Conservation (phyloP, 2,797 vertebrate species). For the Cercopithecus petaurista region DNA sequence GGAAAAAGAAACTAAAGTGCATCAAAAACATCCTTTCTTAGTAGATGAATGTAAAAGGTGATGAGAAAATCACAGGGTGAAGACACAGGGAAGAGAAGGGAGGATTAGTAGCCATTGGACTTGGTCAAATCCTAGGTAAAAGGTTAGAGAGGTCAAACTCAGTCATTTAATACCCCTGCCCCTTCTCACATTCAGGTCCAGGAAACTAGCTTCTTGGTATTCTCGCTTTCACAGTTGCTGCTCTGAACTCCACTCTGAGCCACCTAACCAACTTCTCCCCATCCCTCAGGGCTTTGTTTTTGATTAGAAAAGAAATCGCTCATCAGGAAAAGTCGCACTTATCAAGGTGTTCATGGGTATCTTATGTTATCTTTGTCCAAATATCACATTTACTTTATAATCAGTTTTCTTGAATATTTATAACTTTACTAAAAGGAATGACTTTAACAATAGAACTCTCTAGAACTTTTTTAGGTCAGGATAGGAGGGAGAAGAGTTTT, state of each 20-base stretch:
- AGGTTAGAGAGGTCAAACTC: not conserved
- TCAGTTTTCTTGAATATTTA: not conserved
- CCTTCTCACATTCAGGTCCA: not conserved
- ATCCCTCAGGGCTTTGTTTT: not conserved
- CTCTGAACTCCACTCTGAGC: not conserved
- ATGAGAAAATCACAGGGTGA: not conserved
- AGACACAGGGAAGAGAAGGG: not conserved
- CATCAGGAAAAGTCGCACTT: not conserved
- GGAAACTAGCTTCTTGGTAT: not conserved
- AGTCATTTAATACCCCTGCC: not conserved
- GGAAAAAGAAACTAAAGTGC: not conserved
- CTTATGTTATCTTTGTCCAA: conserved; percentile 10
- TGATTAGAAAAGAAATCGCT: not conserved
- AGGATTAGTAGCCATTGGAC: not conserved
- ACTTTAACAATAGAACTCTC: not conserved
- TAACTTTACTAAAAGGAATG: conserved; percentile 23
- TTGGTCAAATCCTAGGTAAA: not conserved
- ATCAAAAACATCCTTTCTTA: not conserved
- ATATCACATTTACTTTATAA: not conserved
- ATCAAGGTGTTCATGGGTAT: not conserved
- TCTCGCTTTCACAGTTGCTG: not conserved
- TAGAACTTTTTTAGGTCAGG: not conserved
- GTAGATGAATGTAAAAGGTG: not conserved
- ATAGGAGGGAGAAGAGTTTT: not conserved
- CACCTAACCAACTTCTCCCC: not conserved